Conservation (phyloP, 2,888 invertebrate species). For the Pseudococcus longispinus region DNA sequence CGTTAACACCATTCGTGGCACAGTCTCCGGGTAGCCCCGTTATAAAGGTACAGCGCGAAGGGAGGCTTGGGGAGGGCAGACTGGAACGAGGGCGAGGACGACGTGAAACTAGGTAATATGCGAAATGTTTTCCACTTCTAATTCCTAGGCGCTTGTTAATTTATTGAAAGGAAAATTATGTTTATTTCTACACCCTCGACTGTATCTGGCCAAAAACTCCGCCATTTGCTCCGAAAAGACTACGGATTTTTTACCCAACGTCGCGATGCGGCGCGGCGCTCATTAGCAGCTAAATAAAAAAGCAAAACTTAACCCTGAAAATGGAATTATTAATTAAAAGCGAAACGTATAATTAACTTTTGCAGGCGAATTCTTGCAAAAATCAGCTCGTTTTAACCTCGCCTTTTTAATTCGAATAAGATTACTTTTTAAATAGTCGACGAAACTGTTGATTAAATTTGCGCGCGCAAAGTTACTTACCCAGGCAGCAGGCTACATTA, state of each 20-base stretch:
- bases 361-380: not conserved
- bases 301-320: conserved; percentile 9
- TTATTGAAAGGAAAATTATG: conserved; percentile 46
- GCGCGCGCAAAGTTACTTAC: not conserved
- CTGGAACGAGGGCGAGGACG: not conserved
- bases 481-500: not conserved
- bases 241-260: not conserved
- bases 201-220: not conserved
- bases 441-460: conserved; percentile 37
- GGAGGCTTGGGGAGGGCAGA: not conserved
- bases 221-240: not conserved
- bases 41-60: not conserved
- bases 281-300: conserved; percentile 34
- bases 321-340: conserved; percentile 41
- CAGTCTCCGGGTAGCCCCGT: not conserved
- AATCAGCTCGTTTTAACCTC: conserved; percentile 30
- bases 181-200: not conserved
- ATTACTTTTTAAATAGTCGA: conserved; percentile 45
- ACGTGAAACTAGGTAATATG: conserved; percentile 13
- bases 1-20: not conserved
- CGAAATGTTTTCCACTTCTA: conserved; percentile 20
- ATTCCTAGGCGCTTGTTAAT: conserved; percentile 19
- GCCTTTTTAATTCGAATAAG: conserved; percentile 20
- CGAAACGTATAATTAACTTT: conserved; percentile 44
- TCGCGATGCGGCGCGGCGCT: not conserved